These are phyloP conservation scores for Anarhynchus alexandrinus DNA, from an alignment of 2,113 vertebrate species.

Conservation along the genomic window DNA sequence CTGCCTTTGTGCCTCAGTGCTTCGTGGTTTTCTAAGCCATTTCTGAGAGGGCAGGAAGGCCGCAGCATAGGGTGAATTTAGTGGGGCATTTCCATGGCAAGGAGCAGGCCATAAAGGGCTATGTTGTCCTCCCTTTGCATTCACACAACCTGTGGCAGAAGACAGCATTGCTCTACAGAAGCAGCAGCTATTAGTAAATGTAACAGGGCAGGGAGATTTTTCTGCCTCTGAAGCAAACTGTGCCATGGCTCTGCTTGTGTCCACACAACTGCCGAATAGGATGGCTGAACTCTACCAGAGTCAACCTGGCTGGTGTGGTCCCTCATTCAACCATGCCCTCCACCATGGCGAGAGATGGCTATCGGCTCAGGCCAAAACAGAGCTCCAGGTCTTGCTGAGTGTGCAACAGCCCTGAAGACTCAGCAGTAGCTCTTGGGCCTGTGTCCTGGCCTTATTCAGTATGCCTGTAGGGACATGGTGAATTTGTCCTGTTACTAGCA, in stretches of 20 bases:
- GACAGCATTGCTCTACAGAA: background rate
- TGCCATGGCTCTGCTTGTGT: background rate
- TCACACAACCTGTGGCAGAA: background rate
- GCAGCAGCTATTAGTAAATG: background rate
- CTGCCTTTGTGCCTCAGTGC: background rate
- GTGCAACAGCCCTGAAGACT: background rate
- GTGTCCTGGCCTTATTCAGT: background rate
- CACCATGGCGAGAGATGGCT: accelerated
- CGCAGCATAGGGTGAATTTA: background rate
- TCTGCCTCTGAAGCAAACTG: background rate
- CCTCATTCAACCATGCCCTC: background rate
- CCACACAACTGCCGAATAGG: background rate
- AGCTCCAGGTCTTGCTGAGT: background rate
- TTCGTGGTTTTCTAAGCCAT: background rate
- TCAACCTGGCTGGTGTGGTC: background rate
- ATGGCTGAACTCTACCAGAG: background rate
- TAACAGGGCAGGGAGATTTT: background rate
- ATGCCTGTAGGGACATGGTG: background rate
- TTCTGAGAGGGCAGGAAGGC: background rate
- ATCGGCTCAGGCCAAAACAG: accelerated
- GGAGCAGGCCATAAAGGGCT: background rate
- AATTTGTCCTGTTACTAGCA: background rate
- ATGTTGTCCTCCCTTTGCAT: background rate
- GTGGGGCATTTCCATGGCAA: background rate
- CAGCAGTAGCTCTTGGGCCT: background rate